Base-by-base conservation (phyloP, 2,113 vertebrate species). In the Hylia prasina region DNA sequence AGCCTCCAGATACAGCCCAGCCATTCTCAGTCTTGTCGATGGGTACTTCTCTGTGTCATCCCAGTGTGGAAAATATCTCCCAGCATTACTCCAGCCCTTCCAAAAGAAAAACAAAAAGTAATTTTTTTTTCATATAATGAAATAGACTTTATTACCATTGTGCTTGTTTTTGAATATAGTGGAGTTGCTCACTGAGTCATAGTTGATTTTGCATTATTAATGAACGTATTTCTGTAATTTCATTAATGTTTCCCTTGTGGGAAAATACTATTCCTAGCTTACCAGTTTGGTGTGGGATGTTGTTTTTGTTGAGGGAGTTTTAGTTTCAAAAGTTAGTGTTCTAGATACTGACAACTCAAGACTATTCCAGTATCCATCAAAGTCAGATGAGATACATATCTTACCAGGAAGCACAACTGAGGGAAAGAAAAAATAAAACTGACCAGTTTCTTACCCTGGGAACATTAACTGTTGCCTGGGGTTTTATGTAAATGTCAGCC, bases 401-500 rank as follows among this genome's bases (percentile, higher is more conserved):
- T 53, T 79, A 51, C 13, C 10, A 71, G 44, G 54, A 73, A 93
- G 40, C 53, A 37, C 25, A 71, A 39, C 37, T 12, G 18, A 56
- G 31, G 33, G 47, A 61, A 58, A 39, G 11, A 35, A 94, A 73
- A 63, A 63, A 9, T 47, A 51, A 56, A 81, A 50, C 39, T 31
- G 40, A 48, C 58, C 9, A 10, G 7, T 77, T 87, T 80, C 37
- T 87, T 93, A 72, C 18, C 18, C 61, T 76, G 28, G 40, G 53
- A 90, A 53, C 25, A 28, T 76, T 39, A 81, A 28, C n/a, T 87
- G 3, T 39, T 86, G 64, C 60, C 56, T 78, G 56, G 56, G 44
- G 91, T 79, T 87, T 89, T 91, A 63, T 87, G 87, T 61, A 90
- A 89, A 84, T 85, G n/a, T 61, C 56, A 89, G 11, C 42, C 33